Base-by-base conservation (phyloP, 1,140 invertebrate species). In the Pachyrhynchus sulphureomaculatus region DNA sequence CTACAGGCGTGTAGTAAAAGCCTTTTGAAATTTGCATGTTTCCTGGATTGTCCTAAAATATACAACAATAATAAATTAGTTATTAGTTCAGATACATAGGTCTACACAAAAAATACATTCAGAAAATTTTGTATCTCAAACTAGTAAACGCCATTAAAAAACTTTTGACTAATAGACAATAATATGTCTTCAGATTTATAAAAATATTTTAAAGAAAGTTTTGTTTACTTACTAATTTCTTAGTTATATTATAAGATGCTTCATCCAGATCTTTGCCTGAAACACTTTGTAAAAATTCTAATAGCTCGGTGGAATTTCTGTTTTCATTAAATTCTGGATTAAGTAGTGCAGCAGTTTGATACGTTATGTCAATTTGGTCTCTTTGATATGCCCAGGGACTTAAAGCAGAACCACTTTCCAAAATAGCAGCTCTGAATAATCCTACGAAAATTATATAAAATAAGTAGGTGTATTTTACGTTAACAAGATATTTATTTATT, bases 1-100 rank as follows among this genome's bases (percentile, higher is more conserved):
- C 36, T n/a, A 67, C 65, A 33, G 65, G 61, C 1, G 61, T 58
- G 21, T 59, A 67, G 26, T 52, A 67, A 44, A 67, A 67, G 4
- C 65, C 65, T 47, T 67, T 58, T 5, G 52, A 53, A n/a, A 67
- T 48, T 17, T 64, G 61, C 1, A 57, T 13, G 23, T 64, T 52
- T 15, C 54, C 53, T 9, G 60, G 37, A 61, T 15, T 42, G 4
- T 51, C 47, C 48, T 52, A 12, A n/a, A 47, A 47, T 2, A 6
- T 23, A 1, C 1, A 44, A 44, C 6, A 6, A 9, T 8, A 39
- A 39, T 39, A 39, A 13, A n/a, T n/a, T n/a, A n/a, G n/a, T n/a
- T n/a, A n/a, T n/a, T n/a, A n/a, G n/a, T n/a, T n/a, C n/a, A n/a
- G n/a, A n/a, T n/a, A n/a, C n/a, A n/a, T n/a, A n/a, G n/a, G n/a